Evolutionary conservation across 2,113 vertebrate species (phyloP).

Genomic region (Pedionomus torquatus): DNA sequence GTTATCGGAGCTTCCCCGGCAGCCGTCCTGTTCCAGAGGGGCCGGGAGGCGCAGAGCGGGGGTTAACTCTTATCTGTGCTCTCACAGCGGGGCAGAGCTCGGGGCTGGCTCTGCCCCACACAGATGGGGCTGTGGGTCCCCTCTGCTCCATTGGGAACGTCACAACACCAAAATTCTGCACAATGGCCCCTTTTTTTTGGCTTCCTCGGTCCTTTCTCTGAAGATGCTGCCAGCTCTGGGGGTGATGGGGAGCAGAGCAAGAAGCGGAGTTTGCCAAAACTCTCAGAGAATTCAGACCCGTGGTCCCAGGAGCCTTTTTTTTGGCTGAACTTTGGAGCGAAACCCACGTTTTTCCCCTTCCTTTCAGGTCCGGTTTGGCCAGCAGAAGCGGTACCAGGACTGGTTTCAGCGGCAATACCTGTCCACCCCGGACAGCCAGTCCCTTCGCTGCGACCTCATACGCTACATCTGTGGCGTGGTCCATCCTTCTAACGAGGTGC

Average conservation of each 20-base stretch:
- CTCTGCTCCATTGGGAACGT: background rate
- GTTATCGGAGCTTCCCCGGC: background rate
- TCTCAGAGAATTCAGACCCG: fast-evolving
- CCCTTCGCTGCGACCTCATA: conserved; percentile 94
- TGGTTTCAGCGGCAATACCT: conserved; percentile 98
- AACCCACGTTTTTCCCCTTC: fast-evolving
- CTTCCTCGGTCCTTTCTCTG: background rate
- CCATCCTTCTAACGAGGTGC: conserved; percentile 95
- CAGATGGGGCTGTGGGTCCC: background rate
- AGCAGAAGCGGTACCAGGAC: conserved; percentile 97
- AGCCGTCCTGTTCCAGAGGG: background rate
- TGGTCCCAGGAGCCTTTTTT: no score
- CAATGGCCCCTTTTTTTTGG: background rate
- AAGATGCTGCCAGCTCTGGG: background rate
- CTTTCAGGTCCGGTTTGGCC: conserved; percentile 90
- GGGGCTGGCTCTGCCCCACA: background rate
- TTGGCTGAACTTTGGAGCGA: fast-evolving
- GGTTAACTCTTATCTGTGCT: background rate
- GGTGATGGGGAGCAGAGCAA: background rate
- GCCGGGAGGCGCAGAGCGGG: background rate
- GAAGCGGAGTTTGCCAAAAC: background rate
- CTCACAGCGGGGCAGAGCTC: background rate
- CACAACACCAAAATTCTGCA: background rate
- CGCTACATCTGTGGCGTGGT: conserved; percentile 97
- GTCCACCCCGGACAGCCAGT: conserved; percentile 93